Conservation (phyloP, 2,113 vertebrate species). For the Albula glossodonta region DNA sequence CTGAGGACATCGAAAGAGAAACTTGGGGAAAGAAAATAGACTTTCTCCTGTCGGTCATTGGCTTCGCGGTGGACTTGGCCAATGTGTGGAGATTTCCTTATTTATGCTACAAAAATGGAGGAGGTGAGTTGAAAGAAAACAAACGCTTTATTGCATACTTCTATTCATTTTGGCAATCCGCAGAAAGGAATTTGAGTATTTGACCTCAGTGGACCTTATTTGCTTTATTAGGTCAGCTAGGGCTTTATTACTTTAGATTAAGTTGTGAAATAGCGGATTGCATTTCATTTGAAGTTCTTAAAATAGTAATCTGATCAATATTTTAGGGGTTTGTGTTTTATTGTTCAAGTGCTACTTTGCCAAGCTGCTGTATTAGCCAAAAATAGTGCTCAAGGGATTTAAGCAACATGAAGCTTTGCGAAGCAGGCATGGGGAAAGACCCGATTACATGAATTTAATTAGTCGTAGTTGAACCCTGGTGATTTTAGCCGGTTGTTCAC, state of each 20-base stretch:
- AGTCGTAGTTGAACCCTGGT: neutral
- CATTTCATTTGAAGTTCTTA: neutral
- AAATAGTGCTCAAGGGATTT: neutral
- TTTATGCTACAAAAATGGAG: slow-evolving; percentile 49
- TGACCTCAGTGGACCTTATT: neutral
- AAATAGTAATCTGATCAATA: neutral
- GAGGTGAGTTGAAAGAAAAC: slow-evolving; percentile 33
- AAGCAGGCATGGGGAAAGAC: neutral
- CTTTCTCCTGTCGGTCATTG: slow-evolving; percentile 95
- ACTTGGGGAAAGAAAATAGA: slow-evolving; percentile 98
- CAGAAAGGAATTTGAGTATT: neutral
- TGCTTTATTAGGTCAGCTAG: neutral
- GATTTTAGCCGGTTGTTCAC: neutral
- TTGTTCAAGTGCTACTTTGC: neutral
- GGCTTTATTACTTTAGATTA: neutral
- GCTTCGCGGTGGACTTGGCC: slow-evolving; percentile 78
- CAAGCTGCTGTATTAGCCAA: neutral
- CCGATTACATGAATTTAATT: neutral
- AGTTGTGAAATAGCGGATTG: neutral
- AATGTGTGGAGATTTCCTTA: slow-evolving; percentile 52
- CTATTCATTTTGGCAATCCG: neutral
- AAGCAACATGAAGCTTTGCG: neutral
- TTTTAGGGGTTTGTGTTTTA: neutral
- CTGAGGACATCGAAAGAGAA: slow-evolving; percentile 73
- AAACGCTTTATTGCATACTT: neutral